Base-by-base conservation (phyloP, 2,113 vertebrate species). In the Mesembrinibis cayennensis region DNA sequence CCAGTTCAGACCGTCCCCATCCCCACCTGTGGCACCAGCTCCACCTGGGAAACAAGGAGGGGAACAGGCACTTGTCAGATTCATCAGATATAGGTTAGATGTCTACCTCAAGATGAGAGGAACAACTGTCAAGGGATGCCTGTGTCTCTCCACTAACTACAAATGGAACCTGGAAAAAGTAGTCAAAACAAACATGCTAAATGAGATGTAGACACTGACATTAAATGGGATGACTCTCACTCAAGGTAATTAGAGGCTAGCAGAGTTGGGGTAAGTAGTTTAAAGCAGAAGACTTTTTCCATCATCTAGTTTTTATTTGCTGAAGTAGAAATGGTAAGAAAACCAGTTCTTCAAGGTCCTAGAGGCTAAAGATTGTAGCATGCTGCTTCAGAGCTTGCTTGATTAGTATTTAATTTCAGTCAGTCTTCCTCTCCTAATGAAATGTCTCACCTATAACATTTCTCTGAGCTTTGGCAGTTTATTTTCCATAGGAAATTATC, bases 341-440 rank as follows among this genome's bases (percentile, higher is more conserved):
- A 63, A n/a, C 6, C 11, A 73, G 49, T 73, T 89, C 27, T 81
- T 63, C 18, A 17, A 74, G 22, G 58, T 81, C 56, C 52, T 89
- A 44, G 47, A 89, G 52, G 38, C 47, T 87, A 66, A 92, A 76
- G 71, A 56, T 15, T 56, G 77, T 21, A 69, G 32, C 17, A 49
- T n/a, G 27, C 47, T 86, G 29, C 82, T 78, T 93, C 71, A 84
- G 83, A 95, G 34, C 25, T 65, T 79, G 16, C 61, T 87, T 95
- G 65, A 82, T 93, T 74, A 47, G 59, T 63, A 74, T 93, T 92
- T 92, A 22, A 69, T 79, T 69, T 84, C 58, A 61, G 44, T 62
- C 62, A 80, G 20, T 59, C 49, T 58, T 61, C n/a, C 25, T 76
- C 15, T 79, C 34, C 45, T 89, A 91, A 93, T 34, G 34, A 90